Evolutionary conservation across 2,888 invertebrate species (phyloP).

Genomic region (Fragum fragum): DNA sequence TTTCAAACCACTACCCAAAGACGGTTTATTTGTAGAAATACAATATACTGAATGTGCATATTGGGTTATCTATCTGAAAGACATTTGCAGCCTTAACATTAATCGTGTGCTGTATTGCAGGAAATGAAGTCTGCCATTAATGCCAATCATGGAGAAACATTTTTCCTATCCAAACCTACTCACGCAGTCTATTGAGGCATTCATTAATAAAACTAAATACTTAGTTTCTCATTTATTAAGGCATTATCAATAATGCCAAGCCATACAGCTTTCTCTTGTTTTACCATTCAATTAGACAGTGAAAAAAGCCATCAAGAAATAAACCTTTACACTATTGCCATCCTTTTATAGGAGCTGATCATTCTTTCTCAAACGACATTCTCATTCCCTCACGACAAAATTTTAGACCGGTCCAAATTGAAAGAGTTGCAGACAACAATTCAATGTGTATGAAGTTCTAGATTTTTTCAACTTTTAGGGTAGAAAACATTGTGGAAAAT

Average conservation of each 20-base stretch:
- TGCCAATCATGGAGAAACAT: conserved; percentile 4
- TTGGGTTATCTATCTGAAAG: background rate
- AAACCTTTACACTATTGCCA: no score
- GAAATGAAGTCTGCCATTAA: conserved; percentile 30
- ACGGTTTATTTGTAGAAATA: no score
- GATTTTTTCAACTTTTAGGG: no score
- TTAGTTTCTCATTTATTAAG: conserved; percentile 51
- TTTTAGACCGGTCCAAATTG: no score
- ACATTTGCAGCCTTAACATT: background rate
- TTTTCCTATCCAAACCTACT: conserved; percentile 15
- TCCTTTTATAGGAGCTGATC: no score
- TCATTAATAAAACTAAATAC: conserved; percentile 52
- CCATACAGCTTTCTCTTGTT: conserved; percentile 19
- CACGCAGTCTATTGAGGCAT: conserved; percentile 32
- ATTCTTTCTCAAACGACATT: no score
- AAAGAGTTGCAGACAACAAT: no score
- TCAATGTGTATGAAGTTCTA: no score
- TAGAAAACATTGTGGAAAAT: no score
- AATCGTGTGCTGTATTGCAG: conserved; percentile 9
- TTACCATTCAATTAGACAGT: conserved; percentile 12
- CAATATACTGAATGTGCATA: no score
- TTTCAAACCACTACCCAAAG: no score
- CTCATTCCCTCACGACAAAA: no score
- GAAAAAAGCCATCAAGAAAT: conserved; percentile 8
- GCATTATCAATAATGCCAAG: conserved; percentile 53